phyloP scores from a whole-genome alignment of 1,140 invertebrate species.

The Bombyx mandarina region DNA sequence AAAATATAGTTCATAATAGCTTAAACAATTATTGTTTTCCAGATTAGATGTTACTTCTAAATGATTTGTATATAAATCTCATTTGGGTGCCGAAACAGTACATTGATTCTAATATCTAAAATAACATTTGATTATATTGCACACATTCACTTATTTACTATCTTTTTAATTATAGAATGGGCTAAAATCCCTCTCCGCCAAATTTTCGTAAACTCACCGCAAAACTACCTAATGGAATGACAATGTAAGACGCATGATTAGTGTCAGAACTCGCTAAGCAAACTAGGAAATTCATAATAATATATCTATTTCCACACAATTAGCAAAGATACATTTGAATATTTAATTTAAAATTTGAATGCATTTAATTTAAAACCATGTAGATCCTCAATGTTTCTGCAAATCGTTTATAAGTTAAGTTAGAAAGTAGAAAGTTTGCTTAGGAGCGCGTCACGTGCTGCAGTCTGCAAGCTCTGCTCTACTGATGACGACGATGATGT shows the following conservation, averaged over 20 bases:
- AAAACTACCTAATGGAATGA: constrained; percentile 64
- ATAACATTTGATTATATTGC: constrained; percentile 60
- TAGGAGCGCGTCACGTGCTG: constrained; percentile 46
- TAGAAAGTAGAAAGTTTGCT: constrained; percentile 30
- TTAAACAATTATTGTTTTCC: neutral
- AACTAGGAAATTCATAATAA: constrained; percentile 19
- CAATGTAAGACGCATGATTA: constrained; percentile 41
- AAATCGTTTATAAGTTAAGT: neutral
- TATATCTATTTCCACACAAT: neutral
- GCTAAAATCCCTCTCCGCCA: constrained; percentile 68
- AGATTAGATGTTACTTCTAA: neutral
- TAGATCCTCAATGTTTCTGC: no score
- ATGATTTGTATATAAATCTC: neutral
- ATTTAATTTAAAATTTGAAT: constrained; percentile 2
- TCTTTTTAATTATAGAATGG: constrained; percentile 50
- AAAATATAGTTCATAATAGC: constrained; percentile 2
- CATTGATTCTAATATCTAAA: constrained; percentile 47
- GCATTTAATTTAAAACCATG: no score
- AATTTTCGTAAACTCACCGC: constrained; percentile 66
- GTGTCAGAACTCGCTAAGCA: constrained; percentile 48
- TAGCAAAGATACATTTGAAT: neutral
- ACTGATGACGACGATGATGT: constrained; percentile 42
- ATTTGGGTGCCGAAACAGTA: constrained; percentile 9
- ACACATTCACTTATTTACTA: constrained; percentile 57
- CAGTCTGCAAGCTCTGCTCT: constrained; percentile 55